Base-by-base conservation (phyloP, 2,888 invertebrate species). In the Pycnomerus fuliginosus region DNA sequence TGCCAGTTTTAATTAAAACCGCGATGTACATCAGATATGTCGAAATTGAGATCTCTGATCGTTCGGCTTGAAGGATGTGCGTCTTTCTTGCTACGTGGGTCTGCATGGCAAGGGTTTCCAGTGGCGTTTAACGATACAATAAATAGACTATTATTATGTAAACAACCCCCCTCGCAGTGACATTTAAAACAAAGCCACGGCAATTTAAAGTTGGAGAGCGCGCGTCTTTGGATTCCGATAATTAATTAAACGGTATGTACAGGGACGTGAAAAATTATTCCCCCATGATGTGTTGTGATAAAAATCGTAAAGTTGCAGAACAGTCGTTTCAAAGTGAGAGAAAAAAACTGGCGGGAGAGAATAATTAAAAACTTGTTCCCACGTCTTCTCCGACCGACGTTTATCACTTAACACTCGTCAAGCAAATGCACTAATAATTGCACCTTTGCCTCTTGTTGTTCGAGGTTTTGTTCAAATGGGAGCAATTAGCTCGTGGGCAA, bases 321-420 rank as follows among this genome's bases (percentile, higher is more conserved):
- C 4, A 20, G 8, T 20, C n/a, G n/a, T n/a, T n/a, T n/a, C n/a
- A n/a, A n/a, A n/a, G n/a, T n/a, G n/a, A n/a, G 20, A 4, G 20
- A 20, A 20, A 20, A 20, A 5, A 20, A 20, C 8, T 20, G 20
- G 20, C 8, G 20, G 22, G 34, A 41, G 28, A 50, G 42, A 41
- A 42, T 53, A 58, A 58, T 58, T 55, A 58, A 58, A 56, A 53
- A 48, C 53, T 38, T 30, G 48, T 58, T 58, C 58, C 55, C 58
- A 58, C 54, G 54, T 52, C 54, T 48, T 40, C 32, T 27, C 49
- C 48, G 48, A 49, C 43, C 46, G 58, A 53, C 55, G 57, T 56
- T 56, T 59, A 55, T 55, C 57, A 58, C 56, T 53, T 47, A 36
- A 36, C 42, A 31, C 42, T 29, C 24, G 24, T 20, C 29, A 13